Percentiles rank a stretch among this genome's conserved stretches.
These are phyloP conservation scores for Galaxea fascicularis DNA, from an alignment of 92 coral and sea anemone genomes.

Conservation along the genomic window DNA sequence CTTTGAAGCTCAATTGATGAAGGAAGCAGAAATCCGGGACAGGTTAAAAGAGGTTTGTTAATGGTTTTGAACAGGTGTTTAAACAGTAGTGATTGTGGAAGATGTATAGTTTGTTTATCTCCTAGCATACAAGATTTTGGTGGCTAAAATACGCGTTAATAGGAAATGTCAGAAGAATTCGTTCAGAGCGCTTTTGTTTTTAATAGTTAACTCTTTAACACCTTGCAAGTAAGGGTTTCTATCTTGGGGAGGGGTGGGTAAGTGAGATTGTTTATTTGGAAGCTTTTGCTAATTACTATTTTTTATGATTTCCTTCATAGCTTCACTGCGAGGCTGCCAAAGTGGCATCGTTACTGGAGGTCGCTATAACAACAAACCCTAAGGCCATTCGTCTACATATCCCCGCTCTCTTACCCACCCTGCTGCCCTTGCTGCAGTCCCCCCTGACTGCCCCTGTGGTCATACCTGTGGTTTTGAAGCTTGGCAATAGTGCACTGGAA, in stretches of 20 bases:
- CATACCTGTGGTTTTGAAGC: slow-evolving; percentile 72
- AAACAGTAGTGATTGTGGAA: background rate
- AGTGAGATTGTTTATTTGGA: too few species aligned
- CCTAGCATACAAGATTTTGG: too few species aligned
- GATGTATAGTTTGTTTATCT: too few species aligned
- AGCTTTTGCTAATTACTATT: background rate
- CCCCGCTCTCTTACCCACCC: slow-evolving; percentile 69
- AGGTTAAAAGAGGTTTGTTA: slow-evolving; percentile 75
- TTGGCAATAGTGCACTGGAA: slow-evolving; percentile 76
- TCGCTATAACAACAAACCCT: slow-evolving; percentile 75
- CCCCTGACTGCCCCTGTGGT: slow-evolving; percentile 87
- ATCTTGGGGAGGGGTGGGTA: background rate
- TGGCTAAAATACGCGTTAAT: too few species aligned
- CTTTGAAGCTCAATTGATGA: slow-evolving; percentile 80
- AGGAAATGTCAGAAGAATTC: too few species aligned
- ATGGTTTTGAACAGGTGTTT: background rate
- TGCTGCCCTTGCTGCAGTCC: slow-evolving; percentile 76
- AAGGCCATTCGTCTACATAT: slow-evolving; percentile 69
- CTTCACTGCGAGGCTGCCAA: slow-evolving; percentile 66
- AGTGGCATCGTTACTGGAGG: slow-evolving; percentile 68
- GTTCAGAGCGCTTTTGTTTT: too few species aligned
- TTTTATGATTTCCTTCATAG: slow-evolving; percentile 31
- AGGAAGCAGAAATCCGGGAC: slow-evolving; percentile 84
- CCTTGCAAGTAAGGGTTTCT: too few species aligned
- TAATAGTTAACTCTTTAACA: too few species aligned